These are phyloP conservation scores for Galerucella calmariensis DNA, from an alignment of 2,888 invertebrate genomes.

Conservation along the genomic window DNA sequence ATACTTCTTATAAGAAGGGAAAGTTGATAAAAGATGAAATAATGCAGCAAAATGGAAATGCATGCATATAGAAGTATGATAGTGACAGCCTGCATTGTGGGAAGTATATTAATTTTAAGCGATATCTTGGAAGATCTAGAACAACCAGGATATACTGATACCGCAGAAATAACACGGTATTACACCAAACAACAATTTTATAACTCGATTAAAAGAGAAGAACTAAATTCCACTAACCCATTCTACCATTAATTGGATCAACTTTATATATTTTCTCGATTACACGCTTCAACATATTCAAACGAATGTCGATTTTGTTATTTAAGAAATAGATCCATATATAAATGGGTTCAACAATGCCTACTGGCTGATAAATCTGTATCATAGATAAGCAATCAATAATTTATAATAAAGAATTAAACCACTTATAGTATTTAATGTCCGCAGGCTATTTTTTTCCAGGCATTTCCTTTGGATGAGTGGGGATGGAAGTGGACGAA, in stretches of 20 bases:
- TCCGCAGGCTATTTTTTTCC: too few relatives aligned
- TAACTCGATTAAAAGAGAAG: neutral
- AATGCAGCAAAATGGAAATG: neutral
- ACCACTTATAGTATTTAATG: too few relatives aligned
- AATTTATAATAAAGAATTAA: too few relatives aligned
- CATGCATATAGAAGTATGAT: neutral
- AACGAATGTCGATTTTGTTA: too few relatives aligned
- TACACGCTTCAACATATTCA: neutral
- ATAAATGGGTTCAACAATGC: too few relatives aligned
- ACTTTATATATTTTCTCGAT: neutral
- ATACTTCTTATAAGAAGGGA: neutral
- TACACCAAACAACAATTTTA: slow-evolving; percentile 2
- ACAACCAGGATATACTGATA: neutral
- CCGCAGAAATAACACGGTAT: neutral
- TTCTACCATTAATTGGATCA: neutral
- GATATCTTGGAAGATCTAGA: slow-evolving; percentile 5
- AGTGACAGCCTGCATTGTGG: neutral
- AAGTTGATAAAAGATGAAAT: neutral
- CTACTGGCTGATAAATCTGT: too few relatives aligned
- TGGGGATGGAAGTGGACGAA: too few relatives aligned
- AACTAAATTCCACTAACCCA: neutral
- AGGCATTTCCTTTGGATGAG: too few relatives aligned
- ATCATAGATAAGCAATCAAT: too few relatives aligned
- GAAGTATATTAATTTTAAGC: neutral
- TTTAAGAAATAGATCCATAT: too few relatives aligned